These are phyloP conservation scores for Aptenodytes forsteri DNA, from an alignment of 2,113 vertebrate genomes.

Conservation along the genomic window DNA sequence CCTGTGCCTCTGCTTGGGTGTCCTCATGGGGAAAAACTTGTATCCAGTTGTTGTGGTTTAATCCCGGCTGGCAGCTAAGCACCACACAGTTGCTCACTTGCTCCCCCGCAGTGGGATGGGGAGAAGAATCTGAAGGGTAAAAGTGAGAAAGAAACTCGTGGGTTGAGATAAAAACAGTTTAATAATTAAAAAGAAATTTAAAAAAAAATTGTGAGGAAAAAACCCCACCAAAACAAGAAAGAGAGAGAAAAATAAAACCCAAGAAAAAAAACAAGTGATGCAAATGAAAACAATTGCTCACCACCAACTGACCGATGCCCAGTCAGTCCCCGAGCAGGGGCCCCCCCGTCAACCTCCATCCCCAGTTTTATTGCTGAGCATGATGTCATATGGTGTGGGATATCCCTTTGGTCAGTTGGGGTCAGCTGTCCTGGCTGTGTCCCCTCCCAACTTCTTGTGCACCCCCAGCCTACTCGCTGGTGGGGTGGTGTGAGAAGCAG, in stretches of 20 bases:
- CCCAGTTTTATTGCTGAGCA: neutral
- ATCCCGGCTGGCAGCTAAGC: neutral
- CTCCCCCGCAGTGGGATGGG: neutral
- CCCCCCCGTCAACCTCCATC: neutral
- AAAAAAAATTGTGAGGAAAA: neutral
- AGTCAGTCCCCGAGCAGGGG: neutral
- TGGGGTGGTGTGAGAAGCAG: neutral
- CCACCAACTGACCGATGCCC: rapidly evolving
- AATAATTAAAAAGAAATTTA: neutral
- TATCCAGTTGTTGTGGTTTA: neutral
- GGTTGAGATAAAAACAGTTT: neutral
- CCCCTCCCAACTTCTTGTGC: neutral
- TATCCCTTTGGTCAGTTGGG: neutral
- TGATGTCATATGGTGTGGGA: rapidly evolving
- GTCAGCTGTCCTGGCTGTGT: neutral
- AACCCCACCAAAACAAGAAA: rapidly evolving
- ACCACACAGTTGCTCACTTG: neutral
- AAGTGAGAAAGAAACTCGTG: neutral
- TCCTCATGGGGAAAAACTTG: neutral
- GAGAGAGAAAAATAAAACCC: neutral
- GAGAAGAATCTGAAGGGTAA: neutral
- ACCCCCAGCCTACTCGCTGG: neutral
- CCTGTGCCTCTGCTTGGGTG: neutral
- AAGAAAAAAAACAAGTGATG: neutral
- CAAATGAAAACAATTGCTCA: neutral